phyloP scores from a whole-genome alignment of 2,797 vertebrate genomes.

The Streptopelia turtur region DNA sequence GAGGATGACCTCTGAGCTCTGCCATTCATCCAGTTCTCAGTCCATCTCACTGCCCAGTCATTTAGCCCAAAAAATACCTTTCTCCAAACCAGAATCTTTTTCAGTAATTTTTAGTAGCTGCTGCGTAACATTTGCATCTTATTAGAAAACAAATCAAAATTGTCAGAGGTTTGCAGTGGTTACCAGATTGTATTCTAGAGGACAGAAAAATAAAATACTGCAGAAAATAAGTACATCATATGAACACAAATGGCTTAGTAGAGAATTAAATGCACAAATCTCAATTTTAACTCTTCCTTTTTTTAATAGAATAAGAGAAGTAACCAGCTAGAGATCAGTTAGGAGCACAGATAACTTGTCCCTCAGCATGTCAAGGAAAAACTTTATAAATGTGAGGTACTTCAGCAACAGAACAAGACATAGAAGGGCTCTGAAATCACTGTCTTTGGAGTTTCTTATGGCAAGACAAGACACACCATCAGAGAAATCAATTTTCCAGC shows the following conservation, averaged over 20 bases:
- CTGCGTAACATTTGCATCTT: not conserved
- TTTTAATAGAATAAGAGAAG: not conserved
- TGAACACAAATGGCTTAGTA: not conserved
- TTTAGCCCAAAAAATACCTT: not conserved
- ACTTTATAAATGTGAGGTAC: not conserved
- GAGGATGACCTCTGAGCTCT: no score
- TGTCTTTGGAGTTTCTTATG: not conserved
- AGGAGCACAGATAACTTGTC: not conserved
- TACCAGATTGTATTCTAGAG: not conserved
- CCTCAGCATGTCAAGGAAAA: not conserved
- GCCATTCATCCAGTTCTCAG: no score
- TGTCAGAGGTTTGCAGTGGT: not conserved
- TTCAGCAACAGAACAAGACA: not conserved
- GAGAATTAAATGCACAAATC: not conserved
- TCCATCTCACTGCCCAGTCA: no score
- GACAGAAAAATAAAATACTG: not conserved
- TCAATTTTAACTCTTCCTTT: not conserved
- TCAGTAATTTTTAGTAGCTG: not conserved
- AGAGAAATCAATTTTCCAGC: not conserved
- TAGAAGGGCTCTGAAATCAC: not conserved
- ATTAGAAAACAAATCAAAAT: not conserved
- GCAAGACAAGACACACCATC: not conserved
- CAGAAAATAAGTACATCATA: not conserved
- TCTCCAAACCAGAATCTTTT: not conserved
- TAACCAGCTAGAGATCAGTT: not conserved